Evolutionary conservation across 1,140 invertebrate species (phyloP).

Genomic region (Aphelenchoides avenae): DNA sequence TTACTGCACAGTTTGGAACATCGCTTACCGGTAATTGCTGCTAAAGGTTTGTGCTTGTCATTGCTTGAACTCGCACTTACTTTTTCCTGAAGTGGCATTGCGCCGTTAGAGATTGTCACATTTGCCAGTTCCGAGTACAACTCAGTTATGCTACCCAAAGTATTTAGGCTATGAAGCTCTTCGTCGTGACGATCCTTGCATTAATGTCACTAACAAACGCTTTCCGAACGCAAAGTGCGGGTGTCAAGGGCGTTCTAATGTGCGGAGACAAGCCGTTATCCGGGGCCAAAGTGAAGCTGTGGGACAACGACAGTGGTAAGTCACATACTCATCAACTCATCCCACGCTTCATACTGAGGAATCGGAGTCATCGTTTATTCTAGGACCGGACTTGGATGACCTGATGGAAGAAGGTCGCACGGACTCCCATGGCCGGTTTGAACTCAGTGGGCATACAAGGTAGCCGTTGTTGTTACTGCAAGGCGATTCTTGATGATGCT

Average conservation of each 20-base stretch:
- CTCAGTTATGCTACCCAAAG: too few relatives aligned
- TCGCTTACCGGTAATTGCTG: too few relatives aligned
- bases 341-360: too few relatives aligned
- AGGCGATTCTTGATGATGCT: conserved; percentile 1
- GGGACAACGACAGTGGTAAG: conserved; percentile 29
- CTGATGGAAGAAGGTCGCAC: conserved; percentile 23
- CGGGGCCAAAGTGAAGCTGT: conserved; percentile 32
- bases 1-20: too few relatives aligned
- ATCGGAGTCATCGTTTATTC: neutral
- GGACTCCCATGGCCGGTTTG: conserved; percentile 21
- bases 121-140: too few relatives aligned
- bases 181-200: too few relatives aligned
- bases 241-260: conserved; percentile 18
- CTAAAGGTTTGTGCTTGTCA: too few relatives aligned
- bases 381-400: conserved; percentile 30
- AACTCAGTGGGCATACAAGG: conserved; percentile 19
- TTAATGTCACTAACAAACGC: conserved; percentile 2
- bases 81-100: too few relatives aligned
- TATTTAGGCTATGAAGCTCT: too few relatives aligned
- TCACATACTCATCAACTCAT: neutral
- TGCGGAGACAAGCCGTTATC: conserved; percentile 24
- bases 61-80: too few relatives aligned
- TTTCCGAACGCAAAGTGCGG: conserved; percentile 23
- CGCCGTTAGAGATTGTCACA: too few relatives aligned
- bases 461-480: too few relatives aligned